phyloP scores from a whole-genome alignment of 1,140 invertebrate species.

The Chrysomallon squamiferum region DNA sequence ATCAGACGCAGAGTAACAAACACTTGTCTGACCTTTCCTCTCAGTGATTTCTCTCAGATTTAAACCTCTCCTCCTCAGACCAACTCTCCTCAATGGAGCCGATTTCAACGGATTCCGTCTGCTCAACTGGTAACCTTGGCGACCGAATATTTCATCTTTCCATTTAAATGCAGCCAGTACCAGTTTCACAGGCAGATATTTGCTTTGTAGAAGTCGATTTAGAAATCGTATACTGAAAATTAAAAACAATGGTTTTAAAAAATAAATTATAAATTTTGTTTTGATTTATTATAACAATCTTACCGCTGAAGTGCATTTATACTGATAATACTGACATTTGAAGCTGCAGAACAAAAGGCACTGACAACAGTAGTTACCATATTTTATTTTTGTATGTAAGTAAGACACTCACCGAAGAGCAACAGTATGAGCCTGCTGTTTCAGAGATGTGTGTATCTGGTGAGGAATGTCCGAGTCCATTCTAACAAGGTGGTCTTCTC shows the following conservation, averaged over 20 bases:
- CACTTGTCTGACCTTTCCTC: neutral
- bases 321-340: too few relatives aligned
- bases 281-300: too few relatives aligned
- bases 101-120: neutral
- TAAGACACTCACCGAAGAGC: slow-evolving; percentile 30
- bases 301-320: too few relatives aligned
- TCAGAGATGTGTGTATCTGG: slow-evolving; percentile 17
- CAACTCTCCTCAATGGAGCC: neutral
- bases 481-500: slow-evolving; percentile 26
- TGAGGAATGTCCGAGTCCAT: slow-evolving; percentile 24
- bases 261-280: too few relatives aligned
- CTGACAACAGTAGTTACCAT: too few relatives aligned
- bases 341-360: too few relatives aligned
- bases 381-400: too few relatives aligned
- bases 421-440: slow-evolving; percentile 21
- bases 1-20: too few relatives aligned
- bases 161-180: slow-evolving; percentile 20
- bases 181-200: slow-evolving; percentile 22
- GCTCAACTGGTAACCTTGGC: neutral
- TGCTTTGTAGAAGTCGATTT: slow-evolving; percentile 22
- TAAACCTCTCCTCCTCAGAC: neutral
- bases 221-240: slow-evolving; percentile 24
- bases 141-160: slow-evolving; percentile 19
- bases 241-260: slow-evolving; percentile 1
- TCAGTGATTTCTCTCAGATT: too few relatives aligned